Evolutionary conservation across 2,888 invertebrate species (phyloP).

Genomic region (Rhagonycha fulva): DNA sequence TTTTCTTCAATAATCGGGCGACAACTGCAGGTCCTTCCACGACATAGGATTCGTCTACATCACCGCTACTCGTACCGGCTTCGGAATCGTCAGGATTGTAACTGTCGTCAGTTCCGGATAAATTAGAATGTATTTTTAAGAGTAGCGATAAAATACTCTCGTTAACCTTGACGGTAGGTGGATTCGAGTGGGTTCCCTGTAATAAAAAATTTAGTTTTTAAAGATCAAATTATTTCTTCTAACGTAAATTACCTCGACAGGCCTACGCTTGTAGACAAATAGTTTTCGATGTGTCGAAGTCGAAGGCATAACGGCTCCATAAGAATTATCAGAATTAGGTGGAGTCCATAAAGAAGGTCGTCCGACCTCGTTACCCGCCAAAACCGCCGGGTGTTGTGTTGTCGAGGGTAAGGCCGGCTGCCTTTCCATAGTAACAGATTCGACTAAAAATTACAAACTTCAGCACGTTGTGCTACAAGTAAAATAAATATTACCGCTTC

Average conservation of each 20-base stretch:
- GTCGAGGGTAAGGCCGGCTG: conserved; percentile 33
- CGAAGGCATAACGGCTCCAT: conserved; percentile 55
- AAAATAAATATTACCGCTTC: neutral
- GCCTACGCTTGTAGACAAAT: conserved; percentile 37
- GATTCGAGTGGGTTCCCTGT: conserved; percentile 42
- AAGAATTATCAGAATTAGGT: conserved; percentile 8
- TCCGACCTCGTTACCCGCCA: conserved; percentile 48
- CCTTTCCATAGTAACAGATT: neutral
- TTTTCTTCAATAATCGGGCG: conserved; percentile 76
- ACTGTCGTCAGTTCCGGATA: conserved; percentile 82
- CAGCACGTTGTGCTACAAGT: neutral
- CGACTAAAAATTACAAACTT: neutral
- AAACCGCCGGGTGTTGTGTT: conserved; percentile 45
- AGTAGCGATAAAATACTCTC: conserved; percentile 90
- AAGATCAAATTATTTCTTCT: neutral
- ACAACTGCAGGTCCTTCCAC: conserved; percentile 92
- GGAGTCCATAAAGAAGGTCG: conserved; percentile 32
- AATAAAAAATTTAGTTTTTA: conserved; percentile 13
- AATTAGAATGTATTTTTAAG: conserved; percentile 86
- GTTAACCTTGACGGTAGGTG: conserved; percentile 61
- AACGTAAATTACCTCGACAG: conserved; percentile 40
- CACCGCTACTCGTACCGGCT: conserved; percentile 44
- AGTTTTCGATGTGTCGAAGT: conserved; percentile 41
- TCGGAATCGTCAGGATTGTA: conserved; percentile 57
- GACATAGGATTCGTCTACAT: conserved; percentile 52